phyloP scores from a whole-genome alignment of 2,888 invertebrate species.

The Metacarcinus magister region DNA sequence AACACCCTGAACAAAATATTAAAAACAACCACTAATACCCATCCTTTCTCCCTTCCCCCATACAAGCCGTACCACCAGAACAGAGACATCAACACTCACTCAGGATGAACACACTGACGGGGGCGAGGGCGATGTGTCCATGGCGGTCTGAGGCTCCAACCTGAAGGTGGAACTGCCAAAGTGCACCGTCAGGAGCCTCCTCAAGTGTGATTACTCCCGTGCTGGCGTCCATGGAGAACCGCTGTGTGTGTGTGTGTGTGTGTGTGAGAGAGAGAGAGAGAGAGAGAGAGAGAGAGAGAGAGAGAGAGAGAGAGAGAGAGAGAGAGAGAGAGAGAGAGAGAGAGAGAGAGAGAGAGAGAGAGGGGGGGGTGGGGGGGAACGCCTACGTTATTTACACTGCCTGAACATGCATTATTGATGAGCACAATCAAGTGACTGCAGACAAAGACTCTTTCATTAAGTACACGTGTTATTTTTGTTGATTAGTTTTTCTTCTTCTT shows the following conservation, averaged over 20 bases:
- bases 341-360: neutral
- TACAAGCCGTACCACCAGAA: too few species aligned
- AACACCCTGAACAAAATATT: neutral
- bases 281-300: neutral
- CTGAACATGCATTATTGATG: too few species aligned
- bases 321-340: neutral
- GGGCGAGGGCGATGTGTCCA: slow-evolving; percentile 1
- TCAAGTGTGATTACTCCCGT: neutral
- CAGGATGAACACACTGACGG: neutral
- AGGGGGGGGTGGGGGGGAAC: neutral
- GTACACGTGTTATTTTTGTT: too few species aligned
- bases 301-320: neutral
- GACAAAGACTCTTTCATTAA: neutral
- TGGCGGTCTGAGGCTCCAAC: neutral
- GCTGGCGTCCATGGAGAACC: neutral
- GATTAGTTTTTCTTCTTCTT: too few species aligned
- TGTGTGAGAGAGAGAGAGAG: neutral
- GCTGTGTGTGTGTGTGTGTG: neutral
- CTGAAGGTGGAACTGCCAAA: neutral
- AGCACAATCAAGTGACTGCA: too few species aligned
- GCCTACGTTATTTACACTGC: too few species aligned
- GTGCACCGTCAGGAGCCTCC: neutral
- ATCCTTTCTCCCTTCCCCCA: neutral
- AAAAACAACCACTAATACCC: neutral
- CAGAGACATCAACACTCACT: neutral